Evolutionary conservation across 2,797 vertebrate genomes (phyloP).

Genomic region (Pygocentrus nattereri): DNA sequence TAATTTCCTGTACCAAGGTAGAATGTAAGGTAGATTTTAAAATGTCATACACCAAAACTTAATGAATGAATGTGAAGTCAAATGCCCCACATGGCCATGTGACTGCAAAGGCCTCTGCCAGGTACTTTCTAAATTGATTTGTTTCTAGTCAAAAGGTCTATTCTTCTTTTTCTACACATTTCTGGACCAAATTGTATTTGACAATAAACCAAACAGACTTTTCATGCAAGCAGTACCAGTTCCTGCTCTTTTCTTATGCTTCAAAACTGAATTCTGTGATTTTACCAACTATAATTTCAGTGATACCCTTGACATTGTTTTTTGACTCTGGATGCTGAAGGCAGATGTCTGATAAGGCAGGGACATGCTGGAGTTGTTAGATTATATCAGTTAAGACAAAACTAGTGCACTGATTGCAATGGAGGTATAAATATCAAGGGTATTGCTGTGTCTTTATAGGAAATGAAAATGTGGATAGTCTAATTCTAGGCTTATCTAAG

Average conservation of each 20-base stretch:
- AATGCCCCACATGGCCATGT: constrained; percentile 41
- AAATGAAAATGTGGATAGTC: too few species aligned
- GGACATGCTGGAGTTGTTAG: neutral
- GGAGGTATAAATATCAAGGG: too few species aligned
- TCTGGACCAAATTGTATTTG: constrained; percentile 32
- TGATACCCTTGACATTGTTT: too few species aligned
- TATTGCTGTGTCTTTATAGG: too few species aligned
- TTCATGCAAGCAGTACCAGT: constrained; percentile 20
- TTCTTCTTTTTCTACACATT: constrained; percentile 29
- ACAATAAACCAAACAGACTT: constrained; percentile 43
- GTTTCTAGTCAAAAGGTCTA: neutral
- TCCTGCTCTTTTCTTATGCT: neutral
- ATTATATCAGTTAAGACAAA: too few species aligned
- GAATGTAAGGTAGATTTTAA: constrained; percentile 41
- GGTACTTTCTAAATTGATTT: constrained; percentile 18
- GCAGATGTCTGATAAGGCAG: too few species aligned
- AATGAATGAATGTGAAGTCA: constrained; percentile 60
- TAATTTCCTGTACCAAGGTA: constrained; percentile 10
- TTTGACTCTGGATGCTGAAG: neutral
- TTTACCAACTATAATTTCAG: neutral
- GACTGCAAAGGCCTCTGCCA: constrained; percentile 54
- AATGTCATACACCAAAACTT: neutral
- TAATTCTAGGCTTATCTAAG: too few species aligned
- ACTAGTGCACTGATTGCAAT: too few species aligned
- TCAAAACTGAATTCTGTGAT: neutral